A percentile compares a stretch with the other conserved stretches of the same genome.
Evolutionary conservation across 2,888 invertebrate species (phyloP).

Genomic region (Dicyrtomina minuta): DNA sequence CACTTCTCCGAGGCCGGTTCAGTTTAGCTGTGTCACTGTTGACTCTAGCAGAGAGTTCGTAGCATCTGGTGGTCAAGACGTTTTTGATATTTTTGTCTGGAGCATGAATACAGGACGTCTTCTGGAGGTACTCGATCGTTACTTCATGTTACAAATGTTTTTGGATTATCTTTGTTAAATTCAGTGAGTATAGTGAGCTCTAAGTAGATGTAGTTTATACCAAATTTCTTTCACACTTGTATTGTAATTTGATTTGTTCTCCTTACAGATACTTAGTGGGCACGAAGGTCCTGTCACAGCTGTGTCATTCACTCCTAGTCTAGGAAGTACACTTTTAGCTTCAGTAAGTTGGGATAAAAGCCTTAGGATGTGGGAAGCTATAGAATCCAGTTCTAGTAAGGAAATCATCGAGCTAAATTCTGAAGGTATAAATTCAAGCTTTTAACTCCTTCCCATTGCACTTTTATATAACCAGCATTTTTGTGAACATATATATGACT

Average conservation of each 20-base stretch:
- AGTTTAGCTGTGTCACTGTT: constrained; percentile 85
- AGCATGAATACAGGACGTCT: constrained; percentile 88
- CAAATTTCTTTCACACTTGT: too few relatives aligned
- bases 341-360: constrained; percentile 96
- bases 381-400: constrained; percentile 75
- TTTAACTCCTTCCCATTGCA: neutral
- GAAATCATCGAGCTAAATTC: constrained; percentile 76
- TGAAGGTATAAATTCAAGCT: constrained; percentile 67
- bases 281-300: constrained; percentile 90
- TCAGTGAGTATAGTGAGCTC: neutral
- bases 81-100: constrained; percentile 95
- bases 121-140: constrained; percentile 81
- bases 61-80: constrained; percentile 91
- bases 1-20: constrained; percentile 85
- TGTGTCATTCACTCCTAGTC: constrained; percentile 74
- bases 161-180: too few relatives aligned
- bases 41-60: constrained; percentile 90
- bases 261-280: constrained; percentile 74
- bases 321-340: constrained; percentile 72
- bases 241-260: too few relatives aligned
- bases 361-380: constrained; percentile 85
- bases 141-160: constrained; percentile 44
- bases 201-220: too few relatives aligned
- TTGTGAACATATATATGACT: too few relatives aligned
- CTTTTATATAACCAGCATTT: neutral